These are phyloP conservation scores for Cydia pomonella DNA, from an alignment of 1,140 invertebrate genomes.

Conservation along the genomic window DNA sequence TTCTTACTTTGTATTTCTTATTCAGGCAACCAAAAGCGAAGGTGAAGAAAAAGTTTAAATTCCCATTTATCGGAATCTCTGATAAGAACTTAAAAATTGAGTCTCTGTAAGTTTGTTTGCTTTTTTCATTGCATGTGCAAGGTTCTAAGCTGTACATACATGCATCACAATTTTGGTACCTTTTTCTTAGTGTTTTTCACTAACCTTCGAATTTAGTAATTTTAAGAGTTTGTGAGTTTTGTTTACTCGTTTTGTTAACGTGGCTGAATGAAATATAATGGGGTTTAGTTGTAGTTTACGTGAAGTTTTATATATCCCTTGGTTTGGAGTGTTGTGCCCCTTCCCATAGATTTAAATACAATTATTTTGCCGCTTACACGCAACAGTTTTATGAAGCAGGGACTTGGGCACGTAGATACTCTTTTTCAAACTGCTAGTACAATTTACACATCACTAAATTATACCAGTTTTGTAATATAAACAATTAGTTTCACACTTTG, in stretches of 20 bases:
- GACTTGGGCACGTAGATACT: neutral
- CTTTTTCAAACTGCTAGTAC: neutral
- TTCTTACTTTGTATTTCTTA: constrained; percentile 42
- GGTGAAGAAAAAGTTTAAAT: constrained; percentile 54
- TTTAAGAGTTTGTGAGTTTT: constrained; percentile 20
- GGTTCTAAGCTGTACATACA: constrained; percentile 16
- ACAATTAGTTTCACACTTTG: neutral
- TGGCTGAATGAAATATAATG: neutral
- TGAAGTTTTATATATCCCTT: neutral
- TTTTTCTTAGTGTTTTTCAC: constrained; percentile 25
- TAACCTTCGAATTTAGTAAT: constrained; percentile 11
- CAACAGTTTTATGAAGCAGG: neutral
- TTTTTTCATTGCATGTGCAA: constrained; percentile 45
- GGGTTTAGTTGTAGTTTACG: constrained; percentile 10
- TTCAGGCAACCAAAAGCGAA: constrained; percentile 57
- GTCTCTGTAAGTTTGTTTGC: constrained; percentile 63
- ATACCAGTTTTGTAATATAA: neutral
- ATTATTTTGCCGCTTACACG: neutral
- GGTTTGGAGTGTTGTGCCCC: constrained; percentile 20
- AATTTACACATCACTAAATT: neutral
- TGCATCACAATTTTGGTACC: constrained; percentile 23
- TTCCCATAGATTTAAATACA: neutral
- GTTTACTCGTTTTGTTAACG: constrained; percentile 4
- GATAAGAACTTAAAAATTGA: constrained; percentile 61
- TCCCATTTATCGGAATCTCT: constrained; percentile 62